Evolutionary conservation across 2,888 invertebrate genomes (phyloP).

Genomic region (Amblyteles armatorius): DNA sequence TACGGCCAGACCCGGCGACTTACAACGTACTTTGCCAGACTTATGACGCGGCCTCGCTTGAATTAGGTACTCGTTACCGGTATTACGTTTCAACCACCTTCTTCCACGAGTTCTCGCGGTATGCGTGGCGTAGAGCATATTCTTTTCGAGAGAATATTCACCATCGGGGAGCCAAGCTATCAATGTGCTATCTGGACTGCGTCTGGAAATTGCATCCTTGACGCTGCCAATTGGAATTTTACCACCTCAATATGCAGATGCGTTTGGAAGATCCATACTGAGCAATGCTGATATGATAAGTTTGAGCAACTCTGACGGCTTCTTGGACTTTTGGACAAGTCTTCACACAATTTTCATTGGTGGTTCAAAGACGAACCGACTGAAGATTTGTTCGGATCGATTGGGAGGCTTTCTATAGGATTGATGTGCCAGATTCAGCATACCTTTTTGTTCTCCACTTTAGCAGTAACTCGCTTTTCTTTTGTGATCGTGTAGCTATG

Average conservation of each 20-base stretch:
- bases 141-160: background rate
- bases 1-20: slow-evolving; percentile 79
- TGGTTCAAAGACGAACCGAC: background rate
- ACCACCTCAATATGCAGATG: background rate
- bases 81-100: slow-evolving; percentile 79
- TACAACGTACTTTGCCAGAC: slow-evolving; percentile 81
- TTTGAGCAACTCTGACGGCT: background rate
- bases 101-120: slow-evolving; percentile 33
- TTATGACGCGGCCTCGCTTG: slow-evolving; percentile 80
- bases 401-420: background rate
- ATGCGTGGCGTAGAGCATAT: background rate
- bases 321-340: background rate
- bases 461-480: slow-evolving; percentile 3
- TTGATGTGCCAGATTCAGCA: background rate
- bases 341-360: background rate
- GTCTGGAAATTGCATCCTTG: background rate
- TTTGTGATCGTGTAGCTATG: slow-evolving; percentile 42
- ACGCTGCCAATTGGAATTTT: background rate
- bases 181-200: background rate
- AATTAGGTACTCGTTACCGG: slow-evolving; percentile 82
- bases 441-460: background rate
- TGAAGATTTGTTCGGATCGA: background rate
- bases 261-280: background rate
- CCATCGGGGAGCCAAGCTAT: background rate
- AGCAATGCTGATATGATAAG: too few species aligned